Evolutionary conservation across 2,113 vertebrate species (phyloP).

Genomic region (Anguilla japonica): DNA sequence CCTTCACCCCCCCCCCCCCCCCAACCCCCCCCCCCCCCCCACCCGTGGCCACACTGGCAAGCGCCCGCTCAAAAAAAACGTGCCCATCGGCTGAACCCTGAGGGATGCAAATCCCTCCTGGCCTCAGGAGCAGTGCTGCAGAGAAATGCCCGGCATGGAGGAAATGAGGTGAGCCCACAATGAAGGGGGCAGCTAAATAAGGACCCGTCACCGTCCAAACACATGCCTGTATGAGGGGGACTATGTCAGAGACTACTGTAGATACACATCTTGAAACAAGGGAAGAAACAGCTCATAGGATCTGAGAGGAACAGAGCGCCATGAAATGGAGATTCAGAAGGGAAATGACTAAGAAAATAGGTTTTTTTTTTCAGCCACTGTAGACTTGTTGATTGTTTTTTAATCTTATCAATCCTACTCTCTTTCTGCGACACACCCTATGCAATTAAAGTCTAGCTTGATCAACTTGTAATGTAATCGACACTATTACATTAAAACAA

Average conservation of each 20-base stretch:
- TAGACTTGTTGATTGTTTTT: no score
- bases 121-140: not conserved
- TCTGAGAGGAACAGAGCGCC: not conserved
- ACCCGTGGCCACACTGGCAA: not conserved
- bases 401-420: no score
- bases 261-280: not conserved
- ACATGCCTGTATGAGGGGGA: not conserved
- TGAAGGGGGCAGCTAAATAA: not conserved
- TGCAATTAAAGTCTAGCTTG: not conserved
- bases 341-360: no score
- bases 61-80: not conserved
- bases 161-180: not conserved
- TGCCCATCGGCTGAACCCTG: not conserved
- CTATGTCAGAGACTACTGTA: not conserved
- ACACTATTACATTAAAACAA: no score
- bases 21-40: not conserved
- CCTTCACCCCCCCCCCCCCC: not conserved
- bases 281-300: not conserved
- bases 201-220: not conserved
- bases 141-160: not conserved
- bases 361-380: no score
- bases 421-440: not conserved
- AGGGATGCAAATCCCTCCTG: constrained; percentile 2
- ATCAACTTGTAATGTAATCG: no score
- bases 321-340: no score